Evolutionary conservation across 2,888 invertebrate genomes (phyloP).

Genomic region (Spilarctia lutea): DNA sequence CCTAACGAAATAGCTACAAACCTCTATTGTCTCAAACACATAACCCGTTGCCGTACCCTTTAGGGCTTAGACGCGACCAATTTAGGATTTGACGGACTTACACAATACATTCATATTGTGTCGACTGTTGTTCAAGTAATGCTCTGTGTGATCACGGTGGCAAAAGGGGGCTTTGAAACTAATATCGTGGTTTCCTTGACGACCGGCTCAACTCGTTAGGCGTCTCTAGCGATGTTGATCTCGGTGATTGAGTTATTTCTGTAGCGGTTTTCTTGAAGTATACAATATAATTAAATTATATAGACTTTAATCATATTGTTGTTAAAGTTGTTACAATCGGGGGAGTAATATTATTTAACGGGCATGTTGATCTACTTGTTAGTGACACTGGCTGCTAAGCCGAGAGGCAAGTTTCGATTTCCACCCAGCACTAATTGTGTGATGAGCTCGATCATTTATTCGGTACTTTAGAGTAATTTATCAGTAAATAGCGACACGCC

Average conservation of each 20-base stretch:
- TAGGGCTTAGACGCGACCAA: constrained; percentile 9
- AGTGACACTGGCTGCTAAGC: not conserved
- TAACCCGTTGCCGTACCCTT: not conserved
- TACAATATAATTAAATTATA: not conserved
- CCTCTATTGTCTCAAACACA: not conserved
- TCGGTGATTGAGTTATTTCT: constrained; percentile 1
- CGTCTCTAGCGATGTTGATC: not conserved
- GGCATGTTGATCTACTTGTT: not conserved
- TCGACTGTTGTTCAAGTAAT: not conserved
- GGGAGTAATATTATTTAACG: not conserved
- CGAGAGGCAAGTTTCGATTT: not conserved
- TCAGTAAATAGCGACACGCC: too few species aligned
- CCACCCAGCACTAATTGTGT: not conserved
- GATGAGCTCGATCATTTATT: too few species aligned
- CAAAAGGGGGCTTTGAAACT: constrained; percentile 1
- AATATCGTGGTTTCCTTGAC: constrained; percentile 28
- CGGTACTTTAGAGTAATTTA: too few species aligned
- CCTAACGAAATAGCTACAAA: not conserved
- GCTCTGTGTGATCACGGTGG: constrained; percentile 3
- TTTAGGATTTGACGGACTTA: constrained; percentile 9
- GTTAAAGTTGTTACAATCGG: not conserved
- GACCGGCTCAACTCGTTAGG: constrained; percentile 11
- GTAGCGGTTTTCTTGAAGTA: not conserved
- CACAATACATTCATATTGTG: not conserved
- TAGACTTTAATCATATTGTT: not conserved